Evolutionary conservation across 1,140 invertebrate genomes (phyloP), one percentile per base, ranked within the genome.

Genomic region (Nymphalis io): DNA sequence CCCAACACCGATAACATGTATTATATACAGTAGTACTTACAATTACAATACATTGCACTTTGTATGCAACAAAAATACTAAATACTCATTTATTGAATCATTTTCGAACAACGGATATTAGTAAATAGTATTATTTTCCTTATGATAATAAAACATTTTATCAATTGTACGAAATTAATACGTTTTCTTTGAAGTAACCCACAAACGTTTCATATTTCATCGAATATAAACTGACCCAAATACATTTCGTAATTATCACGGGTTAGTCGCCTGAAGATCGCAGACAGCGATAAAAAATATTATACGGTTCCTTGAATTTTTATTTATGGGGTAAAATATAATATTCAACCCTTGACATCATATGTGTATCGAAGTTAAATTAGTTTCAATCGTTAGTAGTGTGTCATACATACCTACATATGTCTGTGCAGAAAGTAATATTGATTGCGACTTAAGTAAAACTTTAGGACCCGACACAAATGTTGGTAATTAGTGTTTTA

Each of bases 241-340:
- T 69, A 67, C 42, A 61, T 70, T 62, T 38, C 38, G 44, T 79
- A 76, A 70, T 74, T 79, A 74, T 67, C 61, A 44, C 44, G 48
- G 58, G 75, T 81, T 73, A 74, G 73, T 75, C 51, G 51, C 51
- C 21, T 73, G 66, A 74, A 79, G 83, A 87, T 87, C 74, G 76
- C 77, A 84, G 80, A 84, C 83, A 20, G 38, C 53, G 82, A 86
- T 86, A 84, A 78, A 68, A 57, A 68, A 40, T 53, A 67, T 75
- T 71, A 67, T 66, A 68, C 59, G 20, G 53, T 86, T 83, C 80
- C 74, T 74, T 76, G 84, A 80, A 86, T 62, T 79, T 78, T 70
- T 55, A 55, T 21, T 3, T 33, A 15, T 27, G 51, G 51, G 51
- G 51, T 55, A 27, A 55, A 55, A 23, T 23, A 55, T 77, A 68